Percentiles rank a stretch among this genome's conserved stretches.
phyloP scores from a whole-genome alignment of 37 sponge, comb jelly and placozoan genomes.

The Haliclona indistincta region DNA sequence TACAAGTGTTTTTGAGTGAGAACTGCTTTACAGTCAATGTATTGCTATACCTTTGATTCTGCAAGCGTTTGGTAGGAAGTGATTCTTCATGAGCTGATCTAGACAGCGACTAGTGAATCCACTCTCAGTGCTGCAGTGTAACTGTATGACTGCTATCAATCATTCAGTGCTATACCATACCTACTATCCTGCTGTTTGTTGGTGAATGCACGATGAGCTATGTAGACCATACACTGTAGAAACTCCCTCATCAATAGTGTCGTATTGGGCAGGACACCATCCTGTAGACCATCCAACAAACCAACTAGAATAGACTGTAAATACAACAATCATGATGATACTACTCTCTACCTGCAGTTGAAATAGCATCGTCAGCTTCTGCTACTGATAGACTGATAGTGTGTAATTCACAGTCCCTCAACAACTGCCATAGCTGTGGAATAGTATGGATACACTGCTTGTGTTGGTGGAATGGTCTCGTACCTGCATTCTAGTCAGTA shows the following conservation, averaged over 20 bases:
- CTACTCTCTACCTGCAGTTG: background rate
- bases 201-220: conserved; percentile 42
- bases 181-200: too few relatives aligned
- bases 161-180: too few relatives aligned
- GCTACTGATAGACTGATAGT: conserved; percentile 22
- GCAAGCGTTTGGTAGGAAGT: conserved; percentile 23
- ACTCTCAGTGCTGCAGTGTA: background rate
- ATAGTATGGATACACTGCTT: too few relatives aligned
- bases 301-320: background rate
- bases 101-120: background rate
- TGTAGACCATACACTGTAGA: conserved; percentile 61
- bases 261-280: conserved; percentile 6
- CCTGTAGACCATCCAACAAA: background rate
- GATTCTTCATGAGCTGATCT: conserved; percentile 12
- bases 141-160: too few relatives aligned
- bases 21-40: too few relatives aligned
- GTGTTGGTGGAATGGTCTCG: background rate
- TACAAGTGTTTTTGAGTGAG: too few relatives aligned
- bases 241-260: conserved; percentile 78
- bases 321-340: background rate
- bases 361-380: conserved; percentile 28
- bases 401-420: conserved; percentile 65
- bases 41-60: background rate
- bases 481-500: conserved; percentile 49
- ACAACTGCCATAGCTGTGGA: conserved; percentile 74